Evolutionary conservation across 2,113 vertebrate genomes (phyloP).

Genomic region (Dasyornis broadbenti): DNA sequence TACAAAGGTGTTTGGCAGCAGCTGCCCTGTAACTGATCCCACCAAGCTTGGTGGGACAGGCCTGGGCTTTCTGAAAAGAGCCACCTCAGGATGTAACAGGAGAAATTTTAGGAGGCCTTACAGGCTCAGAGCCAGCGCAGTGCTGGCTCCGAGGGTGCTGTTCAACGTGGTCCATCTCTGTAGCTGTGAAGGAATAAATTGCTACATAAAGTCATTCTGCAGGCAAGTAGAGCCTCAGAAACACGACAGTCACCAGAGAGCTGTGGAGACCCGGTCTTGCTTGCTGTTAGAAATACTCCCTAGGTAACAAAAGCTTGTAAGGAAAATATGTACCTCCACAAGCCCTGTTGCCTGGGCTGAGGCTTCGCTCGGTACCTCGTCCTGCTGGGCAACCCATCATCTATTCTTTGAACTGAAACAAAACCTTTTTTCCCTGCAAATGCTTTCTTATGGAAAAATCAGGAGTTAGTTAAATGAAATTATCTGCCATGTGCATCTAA

Average conservation of each 20-base stretch:
- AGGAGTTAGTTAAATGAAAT: neutral
- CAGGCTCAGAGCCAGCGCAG: slow-evolving; percentile 25
- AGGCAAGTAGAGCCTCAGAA: neutral
- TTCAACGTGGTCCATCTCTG: neutral
- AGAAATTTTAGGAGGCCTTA: slow-evolving; percentile 32
- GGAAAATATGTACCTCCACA: neutral
- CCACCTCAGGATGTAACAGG: neutral
- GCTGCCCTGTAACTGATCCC: neutral
- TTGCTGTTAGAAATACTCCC: neutral
- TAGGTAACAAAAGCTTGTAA: neutral
- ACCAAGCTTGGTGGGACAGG: neutral
- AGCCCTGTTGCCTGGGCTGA: neutral
- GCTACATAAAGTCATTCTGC: neutral
- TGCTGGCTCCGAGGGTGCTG: neutral
- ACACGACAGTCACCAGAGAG: neutral
- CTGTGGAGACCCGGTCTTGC: slow-evolving; percentile 4
- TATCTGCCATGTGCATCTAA: neutral
- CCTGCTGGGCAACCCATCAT: neutral
- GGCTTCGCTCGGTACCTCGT: neutral
- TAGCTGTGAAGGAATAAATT: slow-evolving; percentile 16
- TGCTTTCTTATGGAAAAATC: neutral
- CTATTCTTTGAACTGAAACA: neutral
- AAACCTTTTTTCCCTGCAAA: neutral
- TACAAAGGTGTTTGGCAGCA: neutral
- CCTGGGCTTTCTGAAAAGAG: slow-evolving; percentile 18